phyloP scores from a whole-genome alignment of 2,113 vertebrate genomes.

The Desmodus rotundus region DNA sequence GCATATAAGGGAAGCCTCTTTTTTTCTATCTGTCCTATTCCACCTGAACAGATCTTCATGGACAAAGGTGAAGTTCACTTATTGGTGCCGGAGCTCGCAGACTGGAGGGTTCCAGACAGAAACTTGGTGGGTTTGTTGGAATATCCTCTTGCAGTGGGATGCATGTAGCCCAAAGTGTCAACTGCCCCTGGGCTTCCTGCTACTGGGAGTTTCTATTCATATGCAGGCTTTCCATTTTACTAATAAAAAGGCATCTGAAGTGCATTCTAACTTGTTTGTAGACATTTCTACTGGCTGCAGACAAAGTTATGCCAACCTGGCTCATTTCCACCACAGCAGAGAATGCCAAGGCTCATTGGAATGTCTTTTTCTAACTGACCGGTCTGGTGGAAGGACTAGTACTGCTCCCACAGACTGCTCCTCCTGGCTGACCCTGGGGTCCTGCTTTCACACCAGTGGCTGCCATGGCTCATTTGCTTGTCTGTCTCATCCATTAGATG shows the following conservation, averaged over 20 bases:
- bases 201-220: slow-evolving; percentile 51
- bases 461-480: no score
- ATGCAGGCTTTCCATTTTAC: neutral
- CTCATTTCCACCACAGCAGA: neutral
- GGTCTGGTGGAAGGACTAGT: neutral
- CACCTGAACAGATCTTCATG: slow-evolving; percentile 57
- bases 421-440: neutral
- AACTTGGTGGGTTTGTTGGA: slow-evolving; percentile 32
- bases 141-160: slow-evolving; percentile 59
- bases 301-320: neutral
- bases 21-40: neutral
- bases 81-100: neutral
- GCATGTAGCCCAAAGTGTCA: slow-evolving; percentile 54
- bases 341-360: neutral
- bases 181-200: slow-evolving; percentile 63
- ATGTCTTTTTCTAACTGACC: neutral
- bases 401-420: neutral
- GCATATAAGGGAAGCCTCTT: neutral
- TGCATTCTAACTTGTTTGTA: neutral
- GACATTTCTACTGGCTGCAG: neutral
- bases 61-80: slow-evolving; percentile 67
- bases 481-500: neutral
- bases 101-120: slow-evolving; percentile 23
- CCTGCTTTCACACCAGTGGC: neutral
- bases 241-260: neutral